Percentiles rank a stretch among this genome's conserved stretches.
Evolutionary conservation across 2,113 vertebrate species (phyloP).

Genomic region (Etia nguti): DNA sequence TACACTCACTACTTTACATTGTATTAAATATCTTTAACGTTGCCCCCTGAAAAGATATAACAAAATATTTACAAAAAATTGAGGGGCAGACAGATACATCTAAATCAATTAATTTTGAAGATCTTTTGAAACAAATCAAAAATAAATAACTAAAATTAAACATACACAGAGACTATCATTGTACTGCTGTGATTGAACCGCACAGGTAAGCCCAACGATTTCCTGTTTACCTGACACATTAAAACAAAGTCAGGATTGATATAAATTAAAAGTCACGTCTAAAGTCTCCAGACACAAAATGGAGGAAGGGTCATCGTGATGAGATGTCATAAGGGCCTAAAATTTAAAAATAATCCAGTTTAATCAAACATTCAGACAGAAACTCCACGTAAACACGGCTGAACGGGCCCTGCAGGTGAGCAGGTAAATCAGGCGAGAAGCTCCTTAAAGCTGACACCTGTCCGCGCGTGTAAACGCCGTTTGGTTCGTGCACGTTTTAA

Average conservation of each 20-base stretch:
- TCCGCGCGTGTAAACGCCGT: background rate
- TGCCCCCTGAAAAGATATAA: background rate
- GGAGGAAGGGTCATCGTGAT: background rate
- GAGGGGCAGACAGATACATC: background rate
- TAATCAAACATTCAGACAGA: background rate
- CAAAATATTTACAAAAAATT: background rate
- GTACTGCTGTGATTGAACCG: background rate
- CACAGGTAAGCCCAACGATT: background rate
- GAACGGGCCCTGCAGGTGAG: background rate
- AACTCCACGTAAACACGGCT: background rate
- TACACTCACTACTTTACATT: background rate
- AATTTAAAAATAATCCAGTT: background rate
- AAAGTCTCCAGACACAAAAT: background rate
- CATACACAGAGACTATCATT: background rate
- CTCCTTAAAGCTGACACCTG: background rate
- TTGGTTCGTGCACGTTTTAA: background rate
- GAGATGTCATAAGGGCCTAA: background rate
- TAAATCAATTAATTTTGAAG: background rate
- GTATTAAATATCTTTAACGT: background rate
- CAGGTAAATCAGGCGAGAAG: background rate
- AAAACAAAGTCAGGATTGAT: background rate
- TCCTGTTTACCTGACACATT: background rate
- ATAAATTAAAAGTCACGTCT: background rate
- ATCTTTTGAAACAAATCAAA: background rate
- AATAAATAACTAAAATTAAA: background rate